These are phyloP conservation scores for Momotus momota DNA, from an alignment of 2,797 vertebrate genomes.

Conservation along the genomic window DNA sequence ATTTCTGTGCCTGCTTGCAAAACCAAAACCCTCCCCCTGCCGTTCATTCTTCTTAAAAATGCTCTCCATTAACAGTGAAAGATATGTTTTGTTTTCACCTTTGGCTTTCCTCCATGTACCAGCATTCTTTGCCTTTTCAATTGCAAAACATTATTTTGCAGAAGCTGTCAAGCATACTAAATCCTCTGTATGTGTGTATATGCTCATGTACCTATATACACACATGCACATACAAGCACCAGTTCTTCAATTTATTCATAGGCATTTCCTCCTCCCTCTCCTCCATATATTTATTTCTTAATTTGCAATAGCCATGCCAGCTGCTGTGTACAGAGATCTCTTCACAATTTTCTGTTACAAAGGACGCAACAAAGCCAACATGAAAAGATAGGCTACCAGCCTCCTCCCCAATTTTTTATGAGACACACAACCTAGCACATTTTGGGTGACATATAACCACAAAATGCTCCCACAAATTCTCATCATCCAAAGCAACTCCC, in stretches of 20 bases:
- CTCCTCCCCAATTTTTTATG: neutral
- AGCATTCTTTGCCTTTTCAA: neutral
- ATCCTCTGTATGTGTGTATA: neutral
- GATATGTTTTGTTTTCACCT: neutral
- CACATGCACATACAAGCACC: neutral
- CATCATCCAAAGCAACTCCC: neutral
- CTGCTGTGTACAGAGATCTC: neutral
- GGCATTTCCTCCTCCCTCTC: neutral
- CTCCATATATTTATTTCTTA: neutral
- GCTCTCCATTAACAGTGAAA: neutral
- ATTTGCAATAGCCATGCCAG: neutral
- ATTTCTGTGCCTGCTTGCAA: neutral
- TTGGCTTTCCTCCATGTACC: neutral
- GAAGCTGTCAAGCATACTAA: neutral
- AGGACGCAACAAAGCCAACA: neutral
- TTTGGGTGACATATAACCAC: rapidly evolving
- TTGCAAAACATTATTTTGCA: neutral
- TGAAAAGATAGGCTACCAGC: neutral
- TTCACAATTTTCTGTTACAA: neutral
- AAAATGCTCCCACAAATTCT: neutral
- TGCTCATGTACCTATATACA: rapidly evolving
- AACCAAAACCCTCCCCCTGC: conserved; percentile 12
- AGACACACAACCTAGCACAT: neutral
- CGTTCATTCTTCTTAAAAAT: conserved; percentile 11
- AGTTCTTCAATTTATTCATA: neutral